Evolutionary conservation across 1,140 invertebrate genomes (phyloP).

Genomic region (Rhagoletis zephyria): DNA sequence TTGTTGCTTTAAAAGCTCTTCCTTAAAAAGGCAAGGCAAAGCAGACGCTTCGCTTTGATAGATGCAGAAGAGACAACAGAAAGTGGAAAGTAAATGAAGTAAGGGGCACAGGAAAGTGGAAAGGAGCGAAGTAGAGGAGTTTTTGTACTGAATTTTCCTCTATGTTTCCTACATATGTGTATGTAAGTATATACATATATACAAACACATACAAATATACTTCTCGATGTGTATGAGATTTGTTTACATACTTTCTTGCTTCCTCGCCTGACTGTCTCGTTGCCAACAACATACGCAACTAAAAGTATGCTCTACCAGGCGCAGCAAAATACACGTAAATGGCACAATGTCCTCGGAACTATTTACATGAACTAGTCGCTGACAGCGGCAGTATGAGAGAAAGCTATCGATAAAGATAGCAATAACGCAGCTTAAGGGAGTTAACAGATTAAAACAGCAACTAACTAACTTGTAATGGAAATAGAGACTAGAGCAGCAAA

Average conservation of each 20-base stretch:
- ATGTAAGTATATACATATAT: not conserved
- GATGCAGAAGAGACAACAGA: too few species aligned
- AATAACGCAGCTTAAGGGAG: too few species aligned
- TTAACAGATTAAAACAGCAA: not conserved
- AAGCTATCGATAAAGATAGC: not conserved
- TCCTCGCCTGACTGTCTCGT: not conserved
- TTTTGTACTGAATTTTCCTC: too few species aligned
- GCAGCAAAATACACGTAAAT: not conserved
- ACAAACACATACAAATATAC: too few species aligned
- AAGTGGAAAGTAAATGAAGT: too few species aligned
- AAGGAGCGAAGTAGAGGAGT: too few species aligned
- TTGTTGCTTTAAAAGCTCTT: not conserved
- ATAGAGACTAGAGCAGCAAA: too few species aligned
- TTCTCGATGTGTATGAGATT: too few species aligned
- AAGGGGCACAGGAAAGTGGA: too few species aligned
- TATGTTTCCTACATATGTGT: too few species aligned
- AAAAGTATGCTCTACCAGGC: not conserved
- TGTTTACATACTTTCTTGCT: not conserved
- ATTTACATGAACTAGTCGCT: slow-evolving; percentile 4
- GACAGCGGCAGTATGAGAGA: not conserved
- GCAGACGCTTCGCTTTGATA: too few species aligned
- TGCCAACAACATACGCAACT: slow-evolving; percentile 5
- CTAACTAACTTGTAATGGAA: too few species aligned
- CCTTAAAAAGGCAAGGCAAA: not conserved
- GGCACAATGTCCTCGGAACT: slow-evolving; percentile 37